phyloP scores from a whole-genome alignment of 92 coral and sea anemone genomes.

The Hydrozoanthus gracilis region DNA sequence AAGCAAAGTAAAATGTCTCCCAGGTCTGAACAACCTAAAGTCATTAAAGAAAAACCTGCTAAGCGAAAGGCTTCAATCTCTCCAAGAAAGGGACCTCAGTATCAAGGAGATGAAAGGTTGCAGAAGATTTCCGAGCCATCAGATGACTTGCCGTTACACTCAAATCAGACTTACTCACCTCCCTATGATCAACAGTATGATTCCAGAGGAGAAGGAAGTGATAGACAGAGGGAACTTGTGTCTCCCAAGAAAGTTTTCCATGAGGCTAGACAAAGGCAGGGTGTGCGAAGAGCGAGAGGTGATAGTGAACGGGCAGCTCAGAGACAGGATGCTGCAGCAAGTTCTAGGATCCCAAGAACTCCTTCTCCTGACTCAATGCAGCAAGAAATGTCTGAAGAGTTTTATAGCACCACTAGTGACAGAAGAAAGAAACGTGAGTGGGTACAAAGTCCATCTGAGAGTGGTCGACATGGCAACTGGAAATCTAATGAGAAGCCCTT shows the following conservation, averaged over 20 bases:
- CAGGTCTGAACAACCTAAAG: conserved; percentile 1
- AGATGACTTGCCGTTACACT: conserved; percentile 13
- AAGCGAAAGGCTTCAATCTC: conserved; percentile 23
- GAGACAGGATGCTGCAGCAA: conserved; percentile 11
- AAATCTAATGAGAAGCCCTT: conserved; percentile 30
- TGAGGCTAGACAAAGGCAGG: conserved; percentile 16
- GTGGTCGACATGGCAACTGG: conserved; percentile 25
- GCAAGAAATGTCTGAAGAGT: background rate
- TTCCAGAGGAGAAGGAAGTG: conserved; percentile 22
- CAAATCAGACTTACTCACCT: conserved; percentile 20
- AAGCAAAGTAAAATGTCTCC: conserved; percentile 9
- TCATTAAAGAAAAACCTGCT: conserved; percentile 11
- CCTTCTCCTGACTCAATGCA: conserved; percentile 23
- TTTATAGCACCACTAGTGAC: conserved; percentile 18
- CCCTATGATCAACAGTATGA: conserved; percentile 32
- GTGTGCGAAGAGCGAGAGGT: background rate
- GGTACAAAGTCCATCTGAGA: conserved; percentile 19
- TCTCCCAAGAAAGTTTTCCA: conserved; percentile 31
- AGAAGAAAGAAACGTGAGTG: conserved; percentile 24
- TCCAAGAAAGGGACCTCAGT: background rate
- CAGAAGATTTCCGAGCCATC: conserved; percentile 23
- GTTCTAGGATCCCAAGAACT: background rate
- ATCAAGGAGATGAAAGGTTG: conserved; percentile 9
- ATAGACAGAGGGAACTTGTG: background rate
- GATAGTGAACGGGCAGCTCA: conserved; percentile 16